Evolutionary conservation across 2,797 vertebrate species (phyloP).

Genomic region (Anisognathus igniventris): DNA sequence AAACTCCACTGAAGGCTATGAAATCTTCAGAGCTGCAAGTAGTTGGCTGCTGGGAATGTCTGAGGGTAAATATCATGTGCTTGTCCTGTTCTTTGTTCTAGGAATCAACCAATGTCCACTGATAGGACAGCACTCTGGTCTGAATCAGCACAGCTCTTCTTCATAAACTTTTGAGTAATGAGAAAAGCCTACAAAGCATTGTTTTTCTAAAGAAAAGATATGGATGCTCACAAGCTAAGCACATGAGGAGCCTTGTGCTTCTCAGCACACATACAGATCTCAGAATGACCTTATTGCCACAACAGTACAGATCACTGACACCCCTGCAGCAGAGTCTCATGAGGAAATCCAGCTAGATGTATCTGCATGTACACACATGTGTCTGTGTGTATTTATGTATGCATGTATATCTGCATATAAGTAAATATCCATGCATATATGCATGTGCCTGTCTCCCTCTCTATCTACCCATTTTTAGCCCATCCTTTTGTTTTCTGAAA

Average conservation of each 20-base stretch:
- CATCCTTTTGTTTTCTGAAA: not conserved
- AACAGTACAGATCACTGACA: not conserved
- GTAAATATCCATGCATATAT: not conserved
- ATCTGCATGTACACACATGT: accelerated
- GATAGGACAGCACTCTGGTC: not conserved
- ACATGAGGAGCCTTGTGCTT: not conserved
- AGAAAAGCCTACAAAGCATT: not conserved
- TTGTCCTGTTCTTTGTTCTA: not conserved
- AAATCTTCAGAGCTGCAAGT: not conserved
- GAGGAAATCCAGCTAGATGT: not conserved
- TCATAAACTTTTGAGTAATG: not conserved
- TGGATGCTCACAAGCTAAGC: not conserved
- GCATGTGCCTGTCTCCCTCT: not conserved
- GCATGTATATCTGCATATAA: too few species aligned
- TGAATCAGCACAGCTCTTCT: not conserved
- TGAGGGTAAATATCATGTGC: not conserved
- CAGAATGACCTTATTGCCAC: not conserved
- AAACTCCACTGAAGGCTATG: not conserved
- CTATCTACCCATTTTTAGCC: not conserved
- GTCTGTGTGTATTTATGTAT: not conserved
- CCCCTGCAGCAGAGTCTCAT: not conserved
- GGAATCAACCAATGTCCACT: not conserved
- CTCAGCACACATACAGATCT: not conserved
- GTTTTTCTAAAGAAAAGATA: not conserved
- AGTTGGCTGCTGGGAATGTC: not conserved